These are phyloP conservation scores for Thera britannica DNA, from an alignment of 2,888 invertebrate genomes.

Conservation along the genomic window DNA sequence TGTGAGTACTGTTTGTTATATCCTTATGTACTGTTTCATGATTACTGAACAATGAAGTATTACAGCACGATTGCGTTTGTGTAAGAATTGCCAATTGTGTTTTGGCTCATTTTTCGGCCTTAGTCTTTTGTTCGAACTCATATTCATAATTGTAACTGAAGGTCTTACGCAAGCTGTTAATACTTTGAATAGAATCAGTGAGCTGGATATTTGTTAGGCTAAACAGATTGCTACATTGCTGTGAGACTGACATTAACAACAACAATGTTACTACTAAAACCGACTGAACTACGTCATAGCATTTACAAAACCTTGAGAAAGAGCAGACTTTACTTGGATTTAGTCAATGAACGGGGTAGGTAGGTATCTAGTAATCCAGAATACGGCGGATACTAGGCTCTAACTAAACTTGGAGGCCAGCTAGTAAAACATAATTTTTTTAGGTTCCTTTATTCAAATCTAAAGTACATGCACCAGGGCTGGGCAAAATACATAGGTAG, in stretches of 20 bases:
- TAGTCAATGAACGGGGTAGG: not conserved
- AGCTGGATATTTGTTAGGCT: conserved; percentile 22
- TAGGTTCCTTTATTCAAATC: not conserved
- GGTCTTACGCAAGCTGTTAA: conserved; percentile 21
- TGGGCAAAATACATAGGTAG: too few species aligned
- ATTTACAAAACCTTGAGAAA: conserved; percentile 3
- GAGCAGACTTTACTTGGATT: not conserved
- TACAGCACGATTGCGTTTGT: conserved; percentile 20
- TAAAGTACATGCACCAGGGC: not conserved
- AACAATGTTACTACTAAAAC: conserved; percentile 12
- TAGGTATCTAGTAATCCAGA: too few species aligned
- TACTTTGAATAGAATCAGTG: conserved; percentile 22
- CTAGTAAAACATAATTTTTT: too few species aligned
- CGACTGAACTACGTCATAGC: conserved; percentile 9
- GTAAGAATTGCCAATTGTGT: conserved; percentile 20
- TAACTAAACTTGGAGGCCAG: too few species aligned
- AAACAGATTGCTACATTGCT: conserved; percentile 22
- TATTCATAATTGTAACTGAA: conserved; percentile 12
- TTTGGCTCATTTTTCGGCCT: conserved; percentile 27
- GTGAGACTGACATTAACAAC: conserved; percentile 20
- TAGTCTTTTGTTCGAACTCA: conserved; percentile 19
- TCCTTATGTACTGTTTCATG: conserved; percentile 16
- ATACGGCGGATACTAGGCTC: too few species aligned
- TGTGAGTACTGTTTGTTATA: conserved; percentile 24
- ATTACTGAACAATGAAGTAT: conserved; percentile 16